phyloP scores from a whole-genome alignment of 2,888 invertebrate species.

The Ferrisia virgata region DNA sequence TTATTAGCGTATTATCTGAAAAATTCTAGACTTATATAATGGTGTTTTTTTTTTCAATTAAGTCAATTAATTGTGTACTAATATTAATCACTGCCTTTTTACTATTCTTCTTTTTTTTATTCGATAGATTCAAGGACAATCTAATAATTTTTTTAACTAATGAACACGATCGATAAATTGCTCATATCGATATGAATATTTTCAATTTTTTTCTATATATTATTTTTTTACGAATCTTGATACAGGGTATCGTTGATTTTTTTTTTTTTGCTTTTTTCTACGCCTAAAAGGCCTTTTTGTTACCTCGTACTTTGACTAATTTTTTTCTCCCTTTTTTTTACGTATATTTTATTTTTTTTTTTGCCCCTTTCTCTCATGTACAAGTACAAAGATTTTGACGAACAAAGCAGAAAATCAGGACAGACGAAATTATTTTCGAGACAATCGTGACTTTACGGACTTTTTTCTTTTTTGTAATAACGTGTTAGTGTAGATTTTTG shows the following conservation, averaged over 20 bases:
- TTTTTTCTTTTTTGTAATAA: not conserved
- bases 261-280: too few species aligned
- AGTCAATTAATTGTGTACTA: constrained; percentile 7
- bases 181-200: not conserved
- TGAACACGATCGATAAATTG: not conserved
- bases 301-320: not conserved
- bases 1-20: constrained; percentile 80
- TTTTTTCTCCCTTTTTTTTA: not conserved
- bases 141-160: not conserved
- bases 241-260: constrained; percentile 2
- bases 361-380: not conserved
- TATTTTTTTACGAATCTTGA: not conserved
- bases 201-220: not conserved
- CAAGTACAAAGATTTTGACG: not conserved
- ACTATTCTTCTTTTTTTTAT: not conserved
- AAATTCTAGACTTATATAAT: constrained; percentile 73
- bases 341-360: not conserved
- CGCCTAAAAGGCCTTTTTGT: not conserved
- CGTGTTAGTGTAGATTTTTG: not conserved
- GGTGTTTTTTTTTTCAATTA: not conserved
- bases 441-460: not conserved
- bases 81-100: constrained; percentile 8
- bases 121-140: not conserved
- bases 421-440: not conserved
- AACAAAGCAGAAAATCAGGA: not conserved